phyloP scores from a whole-genome alignment of 2,888 invertebrate genomes.

The Oeneis ivallda region DNA sequence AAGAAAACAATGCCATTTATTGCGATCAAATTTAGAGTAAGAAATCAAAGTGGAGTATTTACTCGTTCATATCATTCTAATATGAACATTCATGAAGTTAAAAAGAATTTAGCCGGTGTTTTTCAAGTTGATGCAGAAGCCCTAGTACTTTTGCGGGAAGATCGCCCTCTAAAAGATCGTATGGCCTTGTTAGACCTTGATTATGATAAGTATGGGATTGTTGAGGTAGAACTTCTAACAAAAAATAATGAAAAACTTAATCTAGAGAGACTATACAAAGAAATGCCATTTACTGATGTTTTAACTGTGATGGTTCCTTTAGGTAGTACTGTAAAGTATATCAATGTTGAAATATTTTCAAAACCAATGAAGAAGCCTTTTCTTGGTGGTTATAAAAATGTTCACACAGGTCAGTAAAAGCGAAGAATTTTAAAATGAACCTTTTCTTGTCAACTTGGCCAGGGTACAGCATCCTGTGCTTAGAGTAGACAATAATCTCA shows the following conservation, averaged over 20 bases:
- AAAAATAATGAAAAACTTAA: constrained; percentile 67
- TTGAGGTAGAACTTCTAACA: constrained; percentile 69
- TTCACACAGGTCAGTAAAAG: constrained; percentile 78
- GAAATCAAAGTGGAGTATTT: constrained; percentile 69
- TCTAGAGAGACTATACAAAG: constrained; percentile 70
- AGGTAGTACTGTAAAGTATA: constrained; percentile 62
- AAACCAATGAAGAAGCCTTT: constrained; percentile 86
- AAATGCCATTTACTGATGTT: constrained; percentile 69
- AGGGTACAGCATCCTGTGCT: not conserved
- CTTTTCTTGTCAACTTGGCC: not conserved
- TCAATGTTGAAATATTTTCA: constrained; percentile 76
- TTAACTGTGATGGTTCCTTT: constrained; percentile 69
- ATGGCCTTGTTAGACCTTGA: constrained; percentile 71
- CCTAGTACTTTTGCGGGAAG: constrained; percentile 74
- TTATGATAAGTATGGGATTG: constrained; percentile 75
- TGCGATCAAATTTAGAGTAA: constrained; percentile 70
- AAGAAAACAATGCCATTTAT: constrained; percentile 71
- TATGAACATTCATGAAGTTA: constrained; percentile 81
- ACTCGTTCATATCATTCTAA: constrained; percentile 78
- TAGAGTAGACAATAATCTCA: not conserved
- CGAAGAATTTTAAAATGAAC: not conserved
- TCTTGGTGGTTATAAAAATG: constrained; percentile 90
- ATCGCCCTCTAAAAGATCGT: constrained; percentile 65
- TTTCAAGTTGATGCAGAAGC: constrained; percentile 79
- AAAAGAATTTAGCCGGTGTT: constrained; percentile 81